Evolutionary conservation across 1,140 invertebrate species (phyloP), one percentile per base, ranked within the genome.

Genomic region (Apocrypta bakeri): DNA sequence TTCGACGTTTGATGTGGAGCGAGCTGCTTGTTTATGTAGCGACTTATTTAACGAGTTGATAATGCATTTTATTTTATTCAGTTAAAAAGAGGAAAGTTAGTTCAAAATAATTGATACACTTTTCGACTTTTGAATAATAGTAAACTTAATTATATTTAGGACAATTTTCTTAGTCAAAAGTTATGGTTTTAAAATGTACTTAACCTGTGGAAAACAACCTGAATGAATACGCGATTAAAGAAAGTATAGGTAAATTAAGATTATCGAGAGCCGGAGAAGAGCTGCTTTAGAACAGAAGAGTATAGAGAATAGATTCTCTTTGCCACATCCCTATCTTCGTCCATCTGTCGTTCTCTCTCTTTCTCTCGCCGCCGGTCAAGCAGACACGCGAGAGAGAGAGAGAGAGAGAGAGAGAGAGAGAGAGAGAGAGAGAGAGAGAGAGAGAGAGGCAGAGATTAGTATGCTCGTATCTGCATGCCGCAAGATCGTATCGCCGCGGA

Each of bases 391-490:
- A n/a, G 29, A 42, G 7, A 24, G 61, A 64, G 69, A 56, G 83
- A 84, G 83, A 90, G 88, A 91, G 8, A n/a, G n/a, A n/a, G n/a
- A n/a, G n/a, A n/a, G n/a, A n/a, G n/a, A n/a, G n/a, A n/a, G n/a
- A n/a, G n/a, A n/a, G n/a, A 29, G 11, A n/a, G 56, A 66, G 73
- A 68, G 83, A 83, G 83, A 90, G 88, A 90, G 61, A 2, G 61
- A 25, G 8, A n/a, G 29, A 21, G 12, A 37, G 56, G 71, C 56
- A 83, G 83, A 90, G 88, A 91, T 90, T 90, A 90, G 89, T 91
- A 91, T 91, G 87, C 90, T 90, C 89, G 90, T 89, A 91, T 91
- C 89, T 90, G 90, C 90, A 90, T 89, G 88, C 90, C 88, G 87
- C 87, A 86, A 83, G 90, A 92, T 92, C 88, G 89, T 92, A 92